Percentiles rank a stretch among this genome's conserved stretches.
These are phyloP conservation scores for Laticauda laticaudata DNA, from an alignment of 2,113 vertebrate genomes.

Conservation along the genomic window DNA sequence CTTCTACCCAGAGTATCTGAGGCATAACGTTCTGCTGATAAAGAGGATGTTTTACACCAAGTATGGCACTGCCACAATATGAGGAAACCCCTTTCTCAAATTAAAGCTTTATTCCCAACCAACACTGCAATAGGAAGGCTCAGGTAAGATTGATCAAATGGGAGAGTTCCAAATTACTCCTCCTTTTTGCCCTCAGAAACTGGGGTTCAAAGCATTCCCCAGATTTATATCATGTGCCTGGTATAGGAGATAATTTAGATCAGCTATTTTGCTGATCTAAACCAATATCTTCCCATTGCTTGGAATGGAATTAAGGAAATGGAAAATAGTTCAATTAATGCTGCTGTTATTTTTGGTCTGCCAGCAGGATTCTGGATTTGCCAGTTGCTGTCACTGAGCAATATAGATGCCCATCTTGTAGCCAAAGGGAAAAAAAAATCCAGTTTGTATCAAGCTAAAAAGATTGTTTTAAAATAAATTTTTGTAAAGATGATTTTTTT, in stretches of 20 bases:
- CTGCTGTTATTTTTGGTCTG: not conserved
- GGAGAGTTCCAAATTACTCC: not conserved
- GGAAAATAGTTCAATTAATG: not conserved
- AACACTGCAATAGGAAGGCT: not conserved
- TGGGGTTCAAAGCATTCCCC: not conserved
- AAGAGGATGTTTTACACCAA: not conserved
- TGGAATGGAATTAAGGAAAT: not conserved
- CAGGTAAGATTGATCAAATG: not conserved
- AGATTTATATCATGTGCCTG: not conserved
- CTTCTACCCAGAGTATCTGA: not conserved
- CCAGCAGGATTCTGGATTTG: not conserved
- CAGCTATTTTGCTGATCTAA: not conserved
- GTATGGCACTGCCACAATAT: not conserved
- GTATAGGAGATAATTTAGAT: not conserved
- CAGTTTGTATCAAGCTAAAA: not conserved
- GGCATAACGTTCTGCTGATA: not conserved
- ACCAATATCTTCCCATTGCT: not conserved
- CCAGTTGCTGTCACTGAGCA: not conserved
- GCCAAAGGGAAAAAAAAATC: not conserved
- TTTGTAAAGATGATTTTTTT: not conserved
- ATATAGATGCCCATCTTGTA: not conserved
- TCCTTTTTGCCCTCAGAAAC: not conserved
- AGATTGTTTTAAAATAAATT: constrained; percentile 1
- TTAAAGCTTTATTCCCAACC: not conserved
- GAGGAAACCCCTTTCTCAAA: not conserved